Percentiles rank a stretch among this genome's conserved stretches.
Evolutionary conservation across 2,797 vertebrate species (phyloP).

Genomic region (Anomalospiza imberbis): DNA sequence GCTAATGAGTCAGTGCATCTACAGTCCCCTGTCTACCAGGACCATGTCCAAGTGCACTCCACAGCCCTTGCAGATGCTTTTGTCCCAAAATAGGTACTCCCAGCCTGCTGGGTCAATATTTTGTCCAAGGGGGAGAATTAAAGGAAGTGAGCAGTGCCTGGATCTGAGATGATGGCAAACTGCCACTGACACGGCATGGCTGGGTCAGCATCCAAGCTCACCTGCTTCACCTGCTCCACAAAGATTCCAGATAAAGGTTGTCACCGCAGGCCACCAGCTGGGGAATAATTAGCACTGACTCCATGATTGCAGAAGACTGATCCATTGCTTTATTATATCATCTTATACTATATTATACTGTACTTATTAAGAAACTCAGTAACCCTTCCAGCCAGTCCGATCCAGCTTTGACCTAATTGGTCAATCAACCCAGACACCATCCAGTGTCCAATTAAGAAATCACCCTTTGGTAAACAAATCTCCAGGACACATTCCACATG

Average conservation of each 20-base stretch:
- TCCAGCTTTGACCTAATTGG: too few relatives aligned
- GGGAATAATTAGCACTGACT: too few relatives aligned
- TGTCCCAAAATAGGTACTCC: neutral
- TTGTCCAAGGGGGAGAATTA: neutral
- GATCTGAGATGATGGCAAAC: neutral
- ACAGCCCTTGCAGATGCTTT: neutral
- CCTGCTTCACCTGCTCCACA: neutral
- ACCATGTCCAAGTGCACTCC: neutral
- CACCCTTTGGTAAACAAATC: too few relatives aligned
- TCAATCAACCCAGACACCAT: too few relatives aligned
- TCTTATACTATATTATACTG: too few relatives aligned
- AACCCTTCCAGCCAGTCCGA: too few relatives aligned
- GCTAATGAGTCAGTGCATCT: neutral
- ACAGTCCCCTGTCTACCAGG: neutral
- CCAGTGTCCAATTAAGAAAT: too few relatives aligned
- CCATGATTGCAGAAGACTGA: too few relatives aligned
- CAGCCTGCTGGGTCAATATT: neutral
- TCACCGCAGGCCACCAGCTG: too few relatives aligned
- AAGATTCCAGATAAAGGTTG: neutral
- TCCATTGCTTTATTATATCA: too few relatives aligned
- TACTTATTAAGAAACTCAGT: too few relatives aligned
- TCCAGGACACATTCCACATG: too few relatives aligned
- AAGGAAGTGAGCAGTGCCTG: neutral
- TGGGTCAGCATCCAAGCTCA: neutral
- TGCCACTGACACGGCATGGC: fast-evolving